Conservation (phyloP, 1,140 invertebrate species). For the Cyrtorhinus lividipennis region DNA sequence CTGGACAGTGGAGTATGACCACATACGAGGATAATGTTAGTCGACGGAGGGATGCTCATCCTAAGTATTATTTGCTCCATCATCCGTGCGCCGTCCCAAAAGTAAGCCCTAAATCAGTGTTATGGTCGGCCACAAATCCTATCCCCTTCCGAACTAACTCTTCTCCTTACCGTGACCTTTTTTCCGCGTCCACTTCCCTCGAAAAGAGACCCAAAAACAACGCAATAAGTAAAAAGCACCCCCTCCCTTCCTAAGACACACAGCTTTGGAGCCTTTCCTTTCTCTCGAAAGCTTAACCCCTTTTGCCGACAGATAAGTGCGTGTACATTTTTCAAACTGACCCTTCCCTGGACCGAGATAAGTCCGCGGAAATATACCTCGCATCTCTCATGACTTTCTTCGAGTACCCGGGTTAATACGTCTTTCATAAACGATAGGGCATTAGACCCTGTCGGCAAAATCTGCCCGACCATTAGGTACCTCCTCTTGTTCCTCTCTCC, state of each 20-base stretch:
- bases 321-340: slow-evolving; percentile 13
- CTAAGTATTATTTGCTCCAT: slow-evolving; percentile 2
- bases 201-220: not conserved
- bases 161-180: too few species aligned
- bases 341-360: not conserved
- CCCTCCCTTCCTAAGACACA: not conserved
- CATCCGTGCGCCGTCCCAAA: not conserved
- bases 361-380: slow-evolving; percentile 3
- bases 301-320: slow-evolving; percentile 14
- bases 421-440: not conserved
- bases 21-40: not conserved
- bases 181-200: not conserved
- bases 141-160: too few species aligned
- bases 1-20: too few species aligned
- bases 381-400: slow-evolving; percentile 2
- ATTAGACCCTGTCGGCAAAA: too few species aligned
- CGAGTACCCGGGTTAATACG: not conserved
- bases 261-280: not conserved
- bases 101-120: slow-evolving; percentile 10
- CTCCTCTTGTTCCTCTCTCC: too few species aligned
- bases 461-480: too few species aligned
- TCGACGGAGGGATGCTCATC: not conserved
- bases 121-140: slow-evolving; percentile 11
- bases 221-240: slow-evolving; percentile 13
- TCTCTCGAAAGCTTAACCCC: not conserved